phyloP scores from a whole-genome alignment of 2,888 invertebrate genomes.

The Cryptus armator region DNA sequence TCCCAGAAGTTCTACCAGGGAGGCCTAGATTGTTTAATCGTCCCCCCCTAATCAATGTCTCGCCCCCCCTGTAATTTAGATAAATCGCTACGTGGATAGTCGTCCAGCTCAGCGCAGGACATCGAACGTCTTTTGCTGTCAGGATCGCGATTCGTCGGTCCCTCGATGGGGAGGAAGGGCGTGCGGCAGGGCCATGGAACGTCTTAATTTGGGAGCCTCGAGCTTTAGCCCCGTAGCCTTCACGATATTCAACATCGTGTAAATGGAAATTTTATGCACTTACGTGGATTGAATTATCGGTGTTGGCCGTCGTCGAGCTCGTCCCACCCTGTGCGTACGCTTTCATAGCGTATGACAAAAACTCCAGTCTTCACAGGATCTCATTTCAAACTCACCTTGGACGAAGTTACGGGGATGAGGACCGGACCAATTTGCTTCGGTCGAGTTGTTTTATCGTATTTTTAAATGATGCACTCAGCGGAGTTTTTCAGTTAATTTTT shows the following conservation, averaged over 20 bases:
- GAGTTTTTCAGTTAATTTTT: slow-evolving; percentile 3
- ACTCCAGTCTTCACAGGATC: background rate
- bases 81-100: slow-evolving; percentile 79
- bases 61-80: slow-evolving; percentile 82
- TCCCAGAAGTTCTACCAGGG: slow-evolving; percentile 84
- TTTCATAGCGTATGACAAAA: slow-evolving; percentile 55
- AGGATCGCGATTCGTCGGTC: slow-evolving; percentile 29
- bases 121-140: slow-evolving; percentile 56
- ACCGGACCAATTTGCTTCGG: slow-evolving; percentile 58
- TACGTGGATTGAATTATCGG: slow-evolving; percentile 70
- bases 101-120: slow-evolving; percentile 69
- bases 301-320: slow-evolving; percentile 51
- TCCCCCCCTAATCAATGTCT: slow-evolving; percentile 83
- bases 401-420: slow-evolving; percentile 7
- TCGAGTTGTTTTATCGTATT: slow-evolving; percentile 61
- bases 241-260: slow-evolving; percentile 61
- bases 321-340: background rate
- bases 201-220: slow-evolving; percentile 78
- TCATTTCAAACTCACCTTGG: slow-evolving; percentile 4
- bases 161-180: slow-evolving; percentile 42
- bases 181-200: slow-evolving; percentile 69
- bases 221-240: slow-evolving; percentile 44
- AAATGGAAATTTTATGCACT: slow-evolving; percentile 70
- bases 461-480: slow-evolving; percentile 54
- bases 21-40: slow-evolving; percentile 85